These are phyloP conservation scores for Epizoanthus illoricatus DNA, from an alignment of 92 coral and sea anemone species.

Conservation along the genomic window DNA sequence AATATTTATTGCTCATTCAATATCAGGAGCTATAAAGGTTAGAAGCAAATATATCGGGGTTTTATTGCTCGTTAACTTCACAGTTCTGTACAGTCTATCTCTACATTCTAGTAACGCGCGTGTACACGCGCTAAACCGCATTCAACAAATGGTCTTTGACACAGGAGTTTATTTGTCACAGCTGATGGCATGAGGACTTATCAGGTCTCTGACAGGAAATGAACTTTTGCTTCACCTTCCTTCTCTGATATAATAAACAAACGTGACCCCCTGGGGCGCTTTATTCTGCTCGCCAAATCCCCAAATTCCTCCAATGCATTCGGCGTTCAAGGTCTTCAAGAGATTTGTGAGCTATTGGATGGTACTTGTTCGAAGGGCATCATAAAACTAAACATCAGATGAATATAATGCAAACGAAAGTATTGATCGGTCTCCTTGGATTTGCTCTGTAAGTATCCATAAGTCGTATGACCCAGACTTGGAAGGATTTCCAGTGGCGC, in stretches of 20 bases:
- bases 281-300: neutral
- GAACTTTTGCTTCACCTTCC: slow-evolving; percentile 30
- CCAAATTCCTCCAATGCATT: slow-evolving; percentile 1
- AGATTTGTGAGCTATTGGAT: neutral
- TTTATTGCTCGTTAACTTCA: too few relatives aligned
- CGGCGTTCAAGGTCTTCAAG: neutral
- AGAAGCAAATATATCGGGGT: too few relatives aligned
- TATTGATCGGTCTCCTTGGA: neutral
- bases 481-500: neutral
- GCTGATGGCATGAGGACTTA: slow-evolving; percentile 6
- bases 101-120: too few relatives aligned
- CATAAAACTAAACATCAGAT: neutral
- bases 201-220: slow-evolving; percentile 36
- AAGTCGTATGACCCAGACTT: neutral
- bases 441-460: slow-evolving; percentile 9
- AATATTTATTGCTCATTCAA: too few relatives aligned
- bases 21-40: too few relatives aligned
- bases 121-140: too few relatives aligned
- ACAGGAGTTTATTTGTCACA: neutral
- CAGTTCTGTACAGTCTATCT: too few relatives aligned
- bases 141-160: neutral
- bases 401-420: slow-evolving; percentile 15
- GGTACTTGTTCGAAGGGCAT: neutral
- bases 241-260: slow-evolving; percentile 16
- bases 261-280: slow-evolving; percentile 22